Evolutionary conservation across 1,140 invertebrate genomes (phyloP), one percentile per base, ranked within the genome.

Genomic region (Tetramorium parvispinum): DNA sequence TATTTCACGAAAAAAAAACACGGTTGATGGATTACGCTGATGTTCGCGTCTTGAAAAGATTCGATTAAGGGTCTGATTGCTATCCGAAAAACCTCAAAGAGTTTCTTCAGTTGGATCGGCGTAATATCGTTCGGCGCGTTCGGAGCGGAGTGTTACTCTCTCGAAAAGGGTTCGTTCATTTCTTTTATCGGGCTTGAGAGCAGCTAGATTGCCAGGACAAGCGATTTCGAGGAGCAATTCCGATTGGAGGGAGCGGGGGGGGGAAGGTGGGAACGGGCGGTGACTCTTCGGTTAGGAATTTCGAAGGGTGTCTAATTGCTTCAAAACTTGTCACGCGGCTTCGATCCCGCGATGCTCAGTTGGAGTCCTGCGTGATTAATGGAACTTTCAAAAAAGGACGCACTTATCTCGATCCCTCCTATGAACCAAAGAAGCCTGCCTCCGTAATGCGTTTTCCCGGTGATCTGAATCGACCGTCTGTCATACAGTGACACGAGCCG

Each of bases 261-360:
- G 57, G 24, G 53, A 59, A 46, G 63, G n/a, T 66, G 32, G 10
- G 6, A 66, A 68, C 13, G 40, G 21, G 13, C 37, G 76, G 75
- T 87, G 86, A 89, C 71, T 87, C 71, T 71, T 61, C 75, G 66
- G 87, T 87, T 81, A 87, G 88, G 89, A 93, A 92, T 93, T 89
- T 91, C 87, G 91, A 92, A 89, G 90, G 88, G 91, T 91, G 91
- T 92, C 93, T 94, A 94, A 94, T 93, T 94, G 93, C 92, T 88
- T 87, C 65, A 88, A 91, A 90, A 93, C 89, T 92, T 93, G 93
- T 93, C 93, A 94, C 89, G 55, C 88, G 27, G 85, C 53, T 32
- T 85, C 85, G 88, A 89, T 89, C 85, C 75, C 78, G 53, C 75
- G 88, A 89, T 89, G 85, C 66, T 90, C 86, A 51, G 76, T 76